Percentiles rank a stretch among this genome's conserved stretches.
These are phyloP conservation scores for Monodelphis domestica DNA, from an alignment of 2,797 vertebrate species.

Conservation along the genomic window DNA sequence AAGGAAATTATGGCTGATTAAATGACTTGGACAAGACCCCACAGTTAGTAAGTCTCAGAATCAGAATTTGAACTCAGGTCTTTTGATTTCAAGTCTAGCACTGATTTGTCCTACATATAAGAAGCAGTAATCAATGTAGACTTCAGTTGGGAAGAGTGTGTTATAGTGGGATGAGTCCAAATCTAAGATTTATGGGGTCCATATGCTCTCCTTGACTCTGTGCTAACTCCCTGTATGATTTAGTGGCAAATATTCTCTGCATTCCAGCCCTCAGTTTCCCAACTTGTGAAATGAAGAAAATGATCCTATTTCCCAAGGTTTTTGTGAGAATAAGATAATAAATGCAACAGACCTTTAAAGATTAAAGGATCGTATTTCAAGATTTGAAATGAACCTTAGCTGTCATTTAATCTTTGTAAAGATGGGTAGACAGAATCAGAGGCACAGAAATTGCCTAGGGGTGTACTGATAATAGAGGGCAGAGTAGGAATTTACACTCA, in stretches of 20 bases:
- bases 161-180: not conserved
- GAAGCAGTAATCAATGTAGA: not conserved
- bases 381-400: not conserved
- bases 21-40: not conserved
- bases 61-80: not conserved
- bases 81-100: not conserved
- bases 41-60: not conserved
- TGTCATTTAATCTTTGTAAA: not conserved
- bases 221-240: not conserved
- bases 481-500: not conserved
- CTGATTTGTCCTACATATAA: not conserved
- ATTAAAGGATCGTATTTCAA: not conserved
- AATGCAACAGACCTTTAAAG: not conserved
- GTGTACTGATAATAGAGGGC: not conserved
- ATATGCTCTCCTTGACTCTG: not conserved
- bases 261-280: not conserved
- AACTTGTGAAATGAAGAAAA: not conserved
- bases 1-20: not conserved
- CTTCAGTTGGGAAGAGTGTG: not conserved
- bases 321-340: not conserved
- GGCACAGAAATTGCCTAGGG: too few relatives aligned
- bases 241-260: not conserved
- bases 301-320: not conserved
- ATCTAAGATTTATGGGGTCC: not conserved
- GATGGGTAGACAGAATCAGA: too few relatives aligned